These are phyloP conservation scores for Drosophila histrio DNA, from an alignment of 2,888 invertebrate species.

Conservation along the genomic window DNA sequence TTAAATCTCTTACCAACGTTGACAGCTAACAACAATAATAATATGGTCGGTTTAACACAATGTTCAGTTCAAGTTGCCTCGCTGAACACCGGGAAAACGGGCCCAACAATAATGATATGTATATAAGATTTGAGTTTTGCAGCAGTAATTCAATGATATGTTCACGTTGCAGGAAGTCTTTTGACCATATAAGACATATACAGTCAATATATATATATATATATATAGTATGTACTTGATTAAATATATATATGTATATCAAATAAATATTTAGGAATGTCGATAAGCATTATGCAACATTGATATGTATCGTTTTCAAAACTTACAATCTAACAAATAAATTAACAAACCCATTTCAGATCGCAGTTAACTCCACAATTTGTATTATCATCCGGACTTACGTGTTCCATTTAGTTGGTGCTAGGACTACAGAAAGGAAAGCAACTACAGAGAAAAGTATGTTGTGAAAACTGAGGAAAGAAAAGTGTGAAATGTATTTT, in stretches of 20 bases:
- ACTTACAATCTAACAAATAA: conserved; percentile 60
- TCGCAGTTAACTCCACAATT: conserved; percentile 16
- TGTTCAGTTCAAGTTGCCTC: neutral
- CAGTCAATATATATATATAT: conserved; percentile 22
- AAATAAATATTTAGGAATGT: conserved; percentile 60
- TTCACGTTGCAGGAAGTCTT: conserved; percentile 83
- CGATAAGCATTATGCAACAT: conserved; percentile 51
- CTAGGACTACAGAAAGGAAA: conserved; percentile 1
- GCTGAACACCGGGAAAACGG: conserved; percentile 2
- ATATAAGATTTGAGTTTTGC: conserved; percentile 52
- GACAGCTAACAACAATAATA: conserved; percentile 47
- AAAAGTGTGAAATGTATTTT: conserved; percentile 35
- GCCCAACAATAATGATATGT: conserved; percentile 47
- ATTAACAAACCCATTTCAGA: conserved; percentile 12
- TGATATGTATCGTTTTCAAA: conserved; percentile 75
- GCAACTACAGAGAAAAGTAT: conserved; percentile 29
- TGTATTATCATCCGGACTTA: conserved; percentile 44
- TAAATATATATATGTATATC: conserved; percentile 48
- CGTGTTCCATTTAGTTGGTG: conserved; percentile 26
- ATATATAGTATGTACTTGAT: conserved; percentile 29
- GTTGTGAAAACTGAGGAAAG: neutral
- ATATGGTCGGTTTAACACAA: conserved; percentile 17
- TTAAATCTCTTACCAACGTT: neutral
- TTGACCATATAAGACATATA: conserved; percentile 53
- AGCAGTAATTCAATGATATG: conserved; percentile 82